Evolutionary conservation across 2,797 vertebrate species (phyloP), one percentile per base, ranked within the genome.

Genomic region (Cygnus olor): DNA sequence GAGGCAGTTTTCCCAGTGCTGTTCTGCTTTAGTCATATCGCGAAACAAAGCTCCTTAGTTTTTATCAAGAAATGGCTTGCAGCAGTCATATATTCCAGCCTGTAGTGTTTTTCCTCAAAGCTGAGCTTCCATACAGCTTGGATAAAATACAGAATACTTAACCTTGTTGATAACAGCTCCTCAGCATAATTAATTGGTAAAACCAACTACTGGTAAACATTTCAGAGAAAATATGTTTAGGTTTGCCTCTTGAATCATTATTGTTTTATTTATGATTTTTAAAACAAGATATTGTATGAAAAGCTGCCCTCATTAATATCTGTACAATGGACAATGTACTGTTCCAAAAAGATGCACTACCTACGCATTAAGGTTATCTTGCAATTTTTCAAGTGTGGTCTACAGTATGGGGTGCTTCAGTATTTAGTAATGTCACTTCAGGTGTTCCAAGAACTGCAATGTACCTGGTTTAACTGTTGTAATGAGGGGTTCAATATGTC

Each of bases 1-100:
- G 97, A 94, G 93, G 94, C 89, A 93, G 85, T 92, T 97, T 98
- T 97, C 97, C 97, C 95, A 96, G 92, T 92, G 94, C 81, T 92
- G 61, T 86, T 96, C 92, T 95, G 90, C 89, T 94, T 97, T 89
- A 95, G 88, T 95, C 88, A 76, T 83, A 88, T 86, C 3, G 3
- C 68, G 88, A 96, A 96, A 96, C 92, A 96, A 97, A 97, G 87
- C 86, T 96, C 74, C 76, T 91, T 84, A 66, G 14, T 79, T 89
- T 92, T 83, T 94, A 94, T 96, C 79, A 91, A 94, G 88, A 93
- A 87, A 49, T 74, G 76, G 22, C 89, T 89, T 94, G 70, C 10
- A 96, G 38, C 47, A 66, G 18, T 80, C 85, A 15, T 45, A 18
- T 45, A 47, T 83, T 89, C 90, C 47, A 81, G 63, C 71, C 69